These are phyloP conservation scores for Plemyria rubiginata DNA, from an alignment of 2,888 invertebrate genomes.

Conservation along the genomic window DNA sequence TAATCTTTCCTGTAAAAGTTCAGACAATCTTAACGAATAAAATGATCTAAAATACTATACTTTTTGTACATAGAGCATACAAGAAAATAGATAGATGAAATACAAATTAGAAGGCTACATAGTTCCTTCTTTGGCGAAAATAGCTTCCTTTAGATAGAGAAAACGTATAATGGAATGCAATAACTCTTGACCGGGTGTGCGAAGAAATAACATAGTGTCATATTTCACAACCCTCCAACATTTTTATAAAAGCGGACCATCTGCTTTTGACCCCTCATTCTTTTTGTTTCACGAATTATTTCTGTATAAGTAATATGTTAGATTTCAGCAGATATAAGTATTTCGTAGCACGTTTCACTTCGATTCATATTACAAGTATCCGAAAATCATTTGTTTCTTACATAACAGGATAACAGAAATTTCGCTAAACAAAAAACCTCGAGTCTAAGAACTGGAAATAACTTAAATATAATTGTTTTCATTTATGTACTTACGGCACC, in stretches of 20 bases:
- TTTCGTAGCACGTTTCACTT: conserved; percentile 58
- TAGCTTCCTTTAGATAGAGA: conserved; percentile 84
- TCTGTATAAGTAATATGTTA: conserved; percentile 77
- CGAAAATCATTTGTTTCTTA: conserved; percentile 10
- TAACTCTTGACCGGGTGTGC: conserved; percentile 85
- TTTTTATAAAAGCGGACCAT: conserved; percentile 85
- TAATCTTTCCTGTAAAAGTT: conserved; percentile 7
- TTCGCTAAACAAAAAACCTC: too few relatives aligned
- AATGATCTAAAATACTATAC: conserved; percentile 9
- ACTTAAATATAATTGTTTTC: too few relatives aligned
- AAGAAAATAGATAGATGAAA: conserved; percentile 72
- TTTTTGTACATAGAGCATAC: conserved; percentile 36
- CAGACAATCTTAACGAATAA: neutral
- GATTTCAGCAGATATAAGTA: conserved; percentile 60
- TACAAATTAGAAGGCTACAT: conserved; percentile 81
- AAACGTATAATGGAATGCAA: conserved; percentile 85
- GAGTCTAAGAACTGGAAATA: too few relatives aligned
- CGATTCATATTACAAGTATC: conserved; percentile 43
- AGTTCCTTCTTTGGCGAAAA: conserved; percentile 82
- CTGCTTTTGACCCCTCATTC: conserved; percentile 85
- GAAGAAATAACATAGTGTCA: conserved; percentile 85
- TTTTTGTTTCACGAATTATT: conserved; percentile 83
- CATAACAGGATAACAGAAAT: too few relatives aligned
- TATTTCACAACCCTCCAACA: conserved; percentile 85
- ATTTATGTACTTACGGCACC: too few relatives aligned